Percentiles rank a stretch among this genome's conserved stretches.
Evolutionary conservation across 2,888 invertebrate species (phyloP).

Genomic region (Cheilosia pagana): DNA sequence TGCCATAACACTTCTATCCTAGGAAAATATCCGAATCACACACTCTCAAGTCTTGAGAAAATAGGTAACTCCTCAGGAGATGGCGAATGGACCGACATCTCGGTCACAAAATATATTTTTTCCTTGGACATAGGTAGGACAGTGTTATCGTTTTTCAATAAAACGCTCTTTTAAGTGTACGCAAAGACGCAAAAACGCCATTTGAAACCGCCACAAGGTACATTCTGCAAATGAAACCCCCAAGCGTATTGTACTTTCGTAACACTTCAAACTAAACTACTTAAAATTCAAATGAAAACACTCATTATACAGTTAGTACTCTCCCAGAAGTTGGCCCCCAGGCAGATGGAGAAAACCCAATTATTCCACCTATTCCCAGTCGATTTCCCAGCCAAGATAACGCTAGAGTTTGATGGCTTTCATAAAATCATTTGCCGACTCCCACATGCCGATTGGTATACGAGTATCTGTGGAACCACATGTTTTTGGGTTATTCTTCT

Average conservation of each 20-base stretch:
- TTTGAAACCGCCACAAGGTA: slow-evolving; percentile 9
- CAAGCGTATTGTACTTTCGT: background rate
- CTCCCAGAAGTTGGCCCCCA: background rate
- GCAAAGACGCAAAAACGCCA: slow-evolving; percentile 15
- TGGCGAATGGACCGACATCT: background rate
- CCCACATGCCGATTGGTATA: background rate
- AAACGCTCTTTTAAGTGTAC: background rate
- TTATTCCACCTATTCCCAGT: slow-evolving; percentile 13
- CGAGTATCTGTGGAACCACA: background rate
- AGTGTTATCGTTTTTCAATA: background rate
- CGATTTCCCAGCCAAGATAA: background rate
- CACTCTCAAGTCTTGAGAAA: too few relatives aligned
- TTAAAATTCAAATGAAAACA: slow-evolving; percentile 54
- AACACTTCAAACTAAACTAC: slow-evolving; percentile 19
- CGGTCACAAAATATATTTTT: background rate
- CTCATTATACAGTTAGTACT: slow-evolving; percentile 22
- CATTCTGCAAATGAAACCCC: slow-evolving; percentile 44
- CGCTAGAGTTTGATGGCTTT: background rate
- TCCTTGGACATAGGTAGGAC: background rate
- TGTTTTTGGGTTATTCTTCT: slow-evolving; percentile 2
- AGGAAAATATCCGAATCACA: too few relatives aligned
- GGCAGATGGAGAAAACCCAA: slow-evolving; percentile 16
- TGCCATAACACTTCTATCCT: too few relatives aligned
- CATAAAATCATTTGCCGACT: background rate
- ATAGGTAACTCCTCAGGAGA: too few relatives aligned